A percentile compares a stretch with the other conserved stretches of the same genome.
These are phyloP conservation scores for Drosophila lutescens DNA, from an alignment of 2,888 invertebrate genomes.

Conservation along the genomic window DNA sequence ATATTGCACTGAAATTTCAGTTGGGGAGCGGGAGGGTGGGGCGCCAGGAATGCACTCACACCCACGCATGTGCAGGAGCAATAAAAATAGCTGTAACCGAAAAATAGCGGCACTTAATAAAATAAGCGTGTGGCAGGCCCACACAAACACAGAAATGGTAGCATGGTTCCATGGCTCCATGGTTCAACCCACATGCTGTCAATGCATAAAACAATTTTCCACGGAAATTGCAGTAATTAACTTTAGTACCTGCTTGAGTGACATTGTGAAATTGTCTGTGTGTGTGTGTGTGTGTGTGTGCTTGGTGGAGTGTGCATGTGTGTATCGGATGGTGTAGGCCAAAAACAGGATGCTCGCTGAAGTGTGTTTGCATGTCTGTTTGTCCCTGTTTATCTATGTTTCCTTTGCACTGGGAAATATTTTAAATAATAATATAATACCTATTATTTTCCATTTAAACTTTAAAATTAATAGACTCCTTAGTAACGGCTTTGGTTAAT, in stretches of 20 bases:
- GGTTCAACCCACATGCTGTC: constrained; percentile 64
- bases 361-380: constrained; percentile 30
- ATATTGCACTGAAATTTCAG: constrained; percentile 3
- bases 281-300: constrained; percentile 7
- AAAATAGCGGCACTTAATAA: constrained; percentile 74
- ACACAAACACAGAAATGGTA: not conserved
- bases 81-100: constrained; percentile 59
- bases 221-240: constrained; percentile 82
- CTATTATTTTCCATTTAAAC: too few species aligned
- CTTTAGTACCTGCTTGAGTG: constrained; percentile 82
- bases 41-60: constrained; percentile 24
- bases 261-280: constrained; percentile 57
- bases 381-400: constrained; percentile 4
- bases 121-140: constrained; percentile 54
- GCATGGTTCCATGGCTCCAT: constrained; percentile 16
- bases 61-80: constrained; percentile 46
- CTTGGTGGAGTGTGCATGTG: constrained; percentile 1
- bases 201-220: constrained; percentile 81
- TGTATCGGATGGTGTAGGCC: constrained; percentile 18
- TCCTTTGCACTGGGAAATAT: constrained; percentile 3
- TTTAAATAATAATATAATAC: not conserved
- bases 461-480: too few species aligned
- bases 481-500: too few species aligned
- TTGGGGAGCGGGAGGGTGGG: not conserved
- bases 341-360: constrained; percentile 46